Evolutionary conservation across 2,888 invertebrate species (phyloP), one percentile per base, ranked within the genome.

Genomic region (Gasteruption jaculator): DNA sequence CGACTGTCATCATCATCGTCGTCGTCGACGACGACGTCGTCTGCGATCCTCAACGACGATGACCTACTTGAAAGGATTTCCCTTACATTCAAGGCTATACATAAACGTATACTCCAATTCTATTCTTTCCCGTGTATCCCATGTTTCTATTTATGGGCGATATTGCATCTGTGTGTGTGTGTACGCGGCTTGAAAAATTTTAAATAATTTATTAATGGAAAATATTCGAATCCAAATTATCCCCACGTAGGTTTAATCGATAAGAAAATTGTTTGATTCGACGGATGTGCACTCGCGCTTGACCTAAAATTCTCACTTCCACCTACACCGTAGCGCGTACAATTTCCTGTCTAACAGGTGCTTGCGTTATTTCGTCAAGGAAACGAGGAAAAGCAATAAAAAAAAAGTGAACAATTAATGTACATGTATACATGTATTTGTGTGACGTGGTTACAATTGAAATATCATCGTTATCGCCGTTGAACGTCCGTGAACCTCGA

Each of bases 1-100:
- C 51, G 48, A n/a, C 27, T 26, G 18, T 26, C 34, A 34, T 41
- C 20, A 29, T 38, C 30, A 30, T 20, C 30, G 36, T 27, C 48
- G 32, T 29, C 48, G 45, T 53, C 54, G 50, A n/a, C 43, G 53
- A 48, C 50, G 48, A 31, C 48, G 31, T 36, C 53, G 46, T 45
- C 43, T 42, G 38, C 49, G 40, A 42, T 46, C 40, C 30, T 27
- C 31, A 18, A 22, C 32, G 20, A 24, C 46, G 54, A 32, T 52
- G 53, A 54, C 54, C 57, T 26, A 56, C 46, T 56, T 57, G 22
- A 22, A 25, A 39, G 25, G 40, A 46, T 42, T 44, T 38, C 11
- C n/a, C n/a, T n/a, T n/a, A n/a, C n/a, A 30, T 30, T 30, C 30
- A 15, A 30, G 30, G 12, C n/a, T 22, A 8, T 22, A n/a, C n/a